Evolutionary conservation across 2,797 vertebrate species (phyloP), one percentile per base, ranked within the genome.

Genomic region (Falco cherrug): DNA sequence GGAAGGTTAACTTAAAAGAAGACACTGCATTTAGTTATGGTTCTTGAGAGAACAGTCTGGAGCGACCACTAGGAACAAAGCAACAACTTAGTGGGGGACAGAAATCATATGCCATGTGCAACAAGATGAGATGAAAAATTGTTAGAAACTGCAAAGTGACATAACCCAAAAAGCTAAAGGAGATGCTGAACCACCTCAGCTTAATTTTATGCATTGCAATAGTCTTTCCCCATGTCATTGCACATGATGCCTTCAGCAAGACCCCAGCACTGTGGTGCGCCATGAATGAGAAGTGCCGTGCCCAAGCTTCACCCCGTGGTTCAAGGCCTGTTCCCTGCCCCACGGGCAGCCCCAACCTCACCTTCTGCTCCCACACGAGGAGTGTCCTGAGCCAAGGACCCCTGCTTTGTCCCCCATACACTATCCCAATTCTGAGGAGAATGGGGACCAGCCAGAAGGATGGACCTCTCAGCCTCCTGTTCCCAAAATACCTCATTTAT

Each of bases 301-400:
- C 47, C 37, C n/a, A 31, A 16, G 31, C 59, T 41, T 85, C 29
- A 10, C 43, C 22, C 33, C 41, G n/a, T 1, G 2, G 64, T 33
- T 77, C 68, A 77, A 22, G 29, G 48, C 24, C 31, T 39, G 8
- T 47, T 79, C 74, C 29, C 35, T 79, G 65, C 29, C 22, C n/a
- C 20, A 3, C 0, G 1, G 45, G 53, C 10, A 48, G 39, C 26
- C 65, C 20, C 35, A 84, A 3, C 29, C 41, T n/a, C 2, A 0
- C 17, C 8, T 8, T 61, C 56, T 80, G 24, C 60, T 91, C 41
- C 24, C 7, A 35, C 9, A 15, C 0, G 1, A 88, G 64, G 48
- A n/a, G 5, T 3, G 16, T 77, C 41, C 60, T 35, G 57, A 64
- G 35, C 33, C 39, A 73, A 77, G 50, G 18, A 15, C 3, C 12